phyloP scores from a whole-genome alignment of 1,140 invertebrate species.

The Drosophila lowei region DNA sequence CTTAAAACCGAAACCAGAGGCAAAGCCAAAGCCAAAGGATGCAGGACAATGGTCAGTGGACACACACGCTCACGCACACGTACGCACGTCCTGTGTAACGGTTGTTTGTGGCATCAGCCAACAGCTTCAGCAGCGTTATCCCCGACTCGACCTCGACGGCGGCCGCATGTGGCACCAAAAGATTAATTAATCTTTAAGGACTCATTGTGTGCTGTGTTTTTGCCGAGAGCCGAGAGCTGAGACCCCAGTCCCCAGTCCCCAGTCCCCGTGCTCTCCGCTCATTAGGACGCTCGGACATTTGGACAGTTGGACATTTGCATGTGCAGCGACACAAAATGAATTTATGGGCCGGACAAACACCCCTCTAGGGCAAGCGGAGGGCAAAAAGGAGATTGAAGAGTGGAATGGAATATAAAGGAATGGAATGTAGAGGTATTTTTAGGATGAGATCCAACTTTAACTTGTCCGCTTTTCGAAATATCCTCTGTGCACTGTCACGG shows the following conservation, averaged over 20 bases:
- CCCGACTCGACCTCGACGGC: slow-evolving; percentile 15
- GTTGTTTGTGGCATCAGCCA: slow-evolving; percentile 41
- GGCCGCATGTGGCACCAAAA: slow-evolving; percentile 78
- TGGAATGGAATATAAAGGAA: not conserved
- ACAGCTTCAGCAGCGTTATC: slow-evolving; percentile 12
- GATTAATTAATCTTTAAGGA: slow-evolving; percentile 83
- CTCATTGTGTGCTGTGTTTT: slow-evolving; percentile 65
- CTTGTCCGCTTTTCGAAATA: no score
- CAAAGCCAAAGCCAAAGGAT: slow-evolving; percentile 27
- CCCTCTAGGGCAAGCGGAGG: no score
- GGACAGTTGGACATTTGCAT: slow-evolving; percentile 61
- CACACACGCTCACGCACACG: slow-evolving; percentile 19
- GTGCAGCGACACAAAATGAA: slow-evolving; percentile 65
- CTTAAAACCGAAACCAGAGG: slow-evolving; percentile 43
- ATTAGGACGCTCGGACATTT: slow-evolving; percentile 66
- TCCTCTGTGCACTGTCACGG: no score
- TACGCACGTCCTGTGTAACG: slow-evolving; percentile 43
- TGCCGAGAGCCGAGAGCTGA: slow-evolving; percentile 4
- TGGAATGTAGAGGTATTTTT: not conserved
- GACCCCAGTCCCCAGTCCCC: not conserved
- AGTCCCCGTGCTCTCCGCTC: slow-evolving; percentile 35
- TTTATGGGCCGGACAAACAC: slow-evolving; percentile 52
- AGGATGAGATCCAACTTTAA: not conserved
- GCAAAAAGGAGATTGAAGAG: not conserved
- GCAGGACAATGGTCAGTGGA: slow-evolving; percentile 62